Base-by-base conservation (phyloP, 2,797 vertebrate genomes). In the Thunnus albacares region DNA sequence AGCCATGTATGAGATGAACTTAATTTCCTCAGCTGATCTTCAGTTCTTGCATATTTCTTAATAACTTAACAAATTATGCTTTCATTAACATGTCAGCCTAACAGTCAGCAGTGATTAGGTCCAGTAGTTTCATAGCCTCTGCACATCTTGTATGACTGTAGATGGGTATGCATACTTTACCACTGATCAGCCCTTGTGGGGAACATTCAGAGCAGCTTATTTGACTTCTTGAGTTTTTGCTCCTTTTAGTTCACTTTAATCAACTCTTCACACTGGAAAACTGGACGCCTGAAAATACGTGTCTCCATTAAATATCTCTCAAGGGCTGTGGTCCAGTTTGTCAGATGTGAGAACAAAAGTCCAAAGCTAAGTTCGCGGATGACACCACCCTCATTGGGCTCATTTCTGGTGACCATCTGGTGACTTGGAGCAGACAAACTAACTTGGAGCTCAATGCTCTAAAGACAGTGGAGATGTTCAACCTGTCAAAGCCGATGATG, bases 11-110 rank as follows among this genome's bases (percentile, higher is more conserved):
- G 30, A 67, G 63, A 65, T 52, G 26, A 83, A 75, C 62, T 61
- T 79, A 22, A 81, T 84, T 84, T 84, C 60, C 81, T 52, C 28
- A 18, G 57, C 70, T 47, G 59, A 79, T 82, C 57, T 68, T 62
- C 28, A 62, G 30, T 53, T 79, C 45, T 75, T 30, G 14, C 52
- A 56, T 63, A 79, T 72, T 84, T 85, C n/a, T 64, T 41, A 71
- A 69, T 76, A 77, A 76, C 33, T 6, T 51, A 81, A 62, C 35
- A 82, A 84, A 85, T 80, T 30, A 77, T 35, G n/a, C 6, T 83
- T 80, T 86, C 30, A 75, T 87, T 83, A 60, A 62, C 71, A 71
- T 66, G 59, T 83, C 79, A 75, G 43, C 2, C 24, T 43, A 67
- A 41, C 35, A 60, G 61, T 59, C 24, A 12, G 74, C 57, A 17